Evolutionary conservation across 2,888 invertebrate genomes (phyloP), one percentile per base, ranked within the genome.

Genomic region (Lithophane semibrunnea): DNA sequence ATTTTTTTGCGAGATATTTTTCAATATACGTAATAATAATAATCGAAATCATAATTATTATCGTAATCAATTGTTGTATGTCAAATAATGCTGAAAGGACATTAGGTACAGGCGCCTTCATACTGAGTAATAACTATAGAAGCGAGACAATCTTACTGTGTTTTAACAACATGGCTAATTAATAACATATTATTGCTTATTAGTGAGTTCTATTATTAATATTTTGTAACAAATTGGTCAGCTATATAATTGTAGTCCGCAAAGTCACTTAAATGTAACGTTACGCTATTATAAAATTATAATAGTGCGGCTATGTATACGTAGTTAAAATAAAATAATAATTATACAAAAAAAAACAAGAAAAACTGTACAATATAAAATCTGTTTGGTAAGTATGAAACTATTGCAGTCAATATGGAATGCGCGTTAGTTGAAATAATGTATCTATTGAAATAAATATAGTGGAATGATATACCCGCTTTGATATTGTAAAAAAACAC

Each of bases 321-420:
- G 18, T 58, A 82, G 75, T 86, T 76, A 88, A 86, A 83, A 85
- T 85, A 85, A 82, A 86, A 90, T 85, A 85, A 87, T 77, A 72
- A 81, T 66, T n/a, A 56, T 70, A 64, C 49, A 74, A 75, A 81
- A 83, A 67, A 86, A 87, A 90, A 88, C 75, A 87, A 87, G 75
- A 79, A 78, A 85, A 85, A 74, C 68, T 70, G 79, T 88, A 84
- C 78, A 88, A 79, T 73, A 82, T 84, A 86, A 76, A 88, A 83
- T 88, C 84, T 89, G 91, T 89, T 88, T 89, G 85, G 79, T 88
- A 91, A 88, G 88, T 91, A 89, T 90, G 84, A 90, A 92, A 93
- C 95, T 96, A 96, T 96, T 96, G 96, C 96, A 95, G 92, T 89
- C 89, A 75, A 88, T 88, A 91, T 92, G 95, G 95, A 96, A 96